A percentile compares a stretch with the other conserved stretches of the same genome.
Evolutionary conservation across 2,888 invertebrate genomes (phyloP).

Genomic region (Sphaerophoria taeniata): DNA sequence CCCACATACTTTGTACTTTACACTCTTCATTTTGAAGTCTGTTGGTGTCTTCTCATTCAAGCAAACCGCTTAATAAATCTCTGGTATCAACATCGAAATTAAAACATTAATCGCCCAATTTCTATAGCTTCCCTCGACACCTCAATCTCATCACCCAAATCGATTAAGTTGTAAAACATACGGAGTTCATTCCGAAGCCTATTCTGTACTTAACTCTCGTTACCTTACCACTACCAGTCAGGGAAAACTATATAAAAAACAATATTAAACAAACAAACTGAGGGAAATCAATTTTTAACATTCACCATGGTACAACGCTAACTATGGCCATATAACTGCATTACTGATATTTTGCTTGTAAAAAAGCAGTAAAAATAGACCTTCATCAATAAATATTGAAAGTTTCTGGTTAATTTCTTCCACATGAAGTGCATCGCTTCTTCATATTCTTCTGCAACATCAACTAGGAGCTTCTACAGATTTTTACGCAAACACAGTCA

Average conservation of each 20-base stretch:
- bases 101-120: too few species aligned
- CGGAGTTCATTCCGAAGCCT: too few species aligned
- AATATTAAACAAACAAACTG: constrained; percentile 26
- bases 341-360: background rate
- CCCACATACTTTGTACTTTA: too few species aligned
- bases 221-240: too few species aligned
- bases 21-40: too few species aligned
- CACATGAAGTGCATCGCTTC: constrained; percentile 27
- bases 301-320: background rate
- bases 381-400: constrained; percentile 39
- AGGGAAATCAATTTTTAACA: constrained; percentile 18
- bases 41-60: too few species aligned
- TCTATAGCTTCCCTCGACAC: too few species aligned
- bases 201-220: too few species aligned
- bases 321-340: constrained; percentile 8
- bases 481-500: constrained; percentile 26
- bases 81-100: too few species aligned
- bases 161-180: too few species aligned
- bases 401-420: constrained; percentile 58
- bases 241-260: constrained; percentile 1
- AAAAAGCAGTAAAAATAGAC: background rate
- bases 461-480: background rate
- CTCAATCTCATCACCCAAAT: too few species aligned
- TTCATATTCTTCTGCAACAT: background rate
- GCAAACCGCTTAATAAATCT: too few species aligned